These are phyloP conservation scores for Oeneis ivallda DNA, from an alignment of 2,888 invertebrate genomes.

Conservation along the genomic window DNA sequence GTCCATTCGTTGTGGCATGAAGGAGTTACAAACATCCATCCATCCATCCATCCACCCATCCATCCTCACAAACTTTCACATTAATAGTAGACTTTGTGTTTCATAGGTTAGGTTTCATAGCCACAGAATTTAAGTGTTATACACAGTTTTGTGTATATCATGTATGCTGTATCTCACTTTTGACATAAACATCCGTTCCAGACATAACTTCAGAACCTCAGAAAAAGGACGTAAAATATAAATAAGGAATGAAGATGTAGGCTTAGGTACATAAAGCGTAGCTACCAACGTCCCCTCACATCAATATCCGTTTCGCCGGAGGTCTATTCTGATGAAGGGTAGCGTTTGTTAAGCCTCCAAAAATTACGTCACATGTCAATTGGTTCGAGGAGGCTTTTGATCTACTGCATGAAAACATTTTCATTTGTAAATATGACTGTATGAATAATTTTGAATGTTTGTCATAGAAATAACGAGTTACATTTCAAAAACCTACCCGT, in stretches of 20 bases:
- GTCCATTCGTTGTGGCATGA: no score
- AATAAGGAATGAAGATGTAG: conserved; percentile 7
- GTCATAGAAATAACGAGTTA: neutral
- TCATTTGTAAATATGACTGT: neutral
- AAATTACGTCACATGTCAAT: conserved; percentile 22
- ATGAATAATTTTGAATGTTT: neutral
- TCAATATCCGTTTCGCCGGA: conserved; percentile 27
- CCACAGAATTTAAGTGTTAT: no score
- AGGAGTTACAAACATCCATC: no score
- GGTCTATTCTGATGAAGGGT: conserved; percentile 24
- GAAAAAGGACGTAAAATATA: conserved; percentile 7
- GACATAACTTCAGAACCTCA: conserved; percentile 3
- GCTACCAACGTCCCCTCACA: conserved; percentile 11
- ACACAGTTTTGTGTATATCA: no score
- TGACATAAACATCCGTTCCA: neutral
- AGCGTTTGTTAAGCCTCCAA: conserved; percentile 22
- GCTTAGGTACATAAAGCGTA: conserved; percentile 13
- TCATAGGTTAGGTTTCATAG: no score
- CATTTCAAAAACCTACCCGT: neutral
- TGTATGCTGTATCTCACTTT: no score
- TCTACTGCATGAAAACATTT: neutral
- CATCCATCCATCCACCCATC: no score
- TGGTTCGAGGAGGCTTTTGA: conserved; percentile 4
- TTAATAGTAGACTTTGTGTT: no score
- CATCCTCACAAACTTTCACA: no score